phyloP scores from a whole-genome alignment of 2,888 invertebrate species.

The Cyclophora punctaria region DNA sequence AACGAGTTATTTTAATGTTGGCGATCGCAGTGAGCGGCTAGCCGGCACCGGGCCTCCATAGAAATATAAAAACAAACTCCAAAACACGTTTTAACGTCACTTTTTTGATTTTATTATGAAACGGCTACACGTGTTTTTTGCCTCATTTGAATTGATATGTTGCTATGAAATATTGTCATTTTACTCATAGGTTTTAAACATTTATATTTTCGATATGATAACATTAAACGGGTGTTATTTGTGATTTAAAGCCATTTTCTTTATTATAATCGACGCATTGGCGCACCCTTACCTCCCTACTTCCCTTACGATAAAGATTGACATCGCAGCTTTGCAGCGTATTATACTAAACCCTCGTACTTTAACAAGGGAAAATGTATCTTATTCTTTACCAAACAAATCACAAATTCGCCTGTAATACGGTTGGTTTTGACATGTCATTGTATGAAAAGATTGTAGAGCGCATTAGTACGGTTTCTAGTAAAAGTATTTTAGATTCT shows the following conservation, averaged over 20 bases:
- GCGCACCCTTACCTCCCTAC: conserved; percentile 66
- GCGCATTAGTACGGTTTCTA: conserved; percentile 70
- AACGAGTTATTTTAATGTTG: conserved; percentile 76
- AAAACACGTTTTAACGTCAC: conserved; percentile 58
- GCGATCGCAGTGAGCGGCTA: conserved; percentile 72
- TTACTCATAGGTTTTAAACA: no score
- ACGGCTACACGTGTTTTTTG: conserved; percentile 19
- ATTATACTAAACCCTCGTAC: conserved; percentile 56
- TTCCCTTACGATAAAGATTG: conserved; percentile 74
- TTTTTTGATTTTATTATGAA: conserved; percentile 42
- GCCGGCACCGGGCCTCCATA: conserved; percentile 65
- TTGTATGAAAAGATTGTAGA: conserved; percentile 71
- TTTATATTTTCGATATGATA: no score
- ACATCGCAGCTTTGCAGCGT: conserved; percentile 61
- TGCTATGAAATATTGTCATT: no score
- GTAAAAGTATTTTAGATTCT: conserved; percentile 39
- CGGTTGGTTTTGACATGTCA: conserved; percentile 59
- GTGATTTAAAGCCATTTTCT: conserved; percentile 51
- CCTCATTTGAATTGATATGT: no score
- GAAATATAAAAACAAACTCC: conserved; percentile 69
- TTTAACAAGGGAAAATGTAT: conserved; percentile 37
- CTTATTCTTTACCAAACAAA: conserved; percentile 33
- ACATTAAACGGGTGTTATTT: no score
- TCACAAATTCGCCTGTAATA: conserved; percentile 29
- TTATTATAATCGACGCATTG: conserved; percentile 72